Evolutionary conservation across 2,797 vertebrate genomes (phyloP), one percentile per base, ranked within the genome.

Genomic region (Diplodus sargus): DNA sequence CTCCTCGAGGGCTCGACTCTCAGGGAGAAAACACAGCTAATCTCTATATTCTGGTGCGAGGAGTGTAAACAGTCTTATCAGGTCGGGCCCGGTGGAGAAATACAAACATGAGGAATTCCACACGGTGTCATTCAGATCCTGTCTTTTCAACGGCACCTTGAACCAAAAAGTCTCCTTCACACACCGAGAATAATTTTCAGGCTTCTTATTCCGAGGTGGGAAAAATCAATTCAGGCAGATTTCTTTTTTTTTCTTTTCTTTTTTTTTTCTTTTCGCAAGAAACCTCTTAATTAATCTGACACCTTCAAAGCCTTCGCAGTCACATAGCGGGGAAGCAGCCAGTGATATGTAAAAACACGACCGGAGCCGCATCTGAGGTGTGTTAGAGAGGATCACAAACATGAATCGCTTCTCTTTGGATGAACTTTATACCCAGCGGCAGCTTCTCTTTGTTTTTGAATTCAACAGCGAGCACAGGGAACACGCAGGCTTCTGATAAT

Each of bases 31-130:
- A 73, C 59, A 49, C 22, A 81, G 77, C 80, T 90, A 85, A 88
- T 89, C 85, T 87, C 83, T 79, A 52, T 85, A 71, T 90, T 89
- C 70, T 79, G 59, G 39, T 52, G 74, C 69, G 25, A 58, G 57
- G 67, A 82, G 81, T 62, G 82, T 87, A 89, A 91, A 92, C 84
- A 88, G 74, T 84, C 82, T 94, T 93, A 94, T 94, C 93, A 69
- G 61, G 62, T 71, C 23, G 5, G 74, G 60, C 75, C 76, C 78
- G 70, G 79, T 59, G 69, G 65, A 86, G 70, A 85, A 89, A 85
- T 30, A 83, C 82, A 87, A 86, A 89, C 83, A 86, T 76, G 69
- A 81, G 56, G 80, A 88, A 89, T 87, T 88, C 84, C 52, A 67
- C 76, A 22, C 57, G 23, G 18, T 48, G 70, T 79, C 70, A 79